Evolutionary conservation across 2,888 invertebrate species (phyloP), one percentile per base, ranked within the genome.

Genomic region (Dryobota labecula): DNA sequence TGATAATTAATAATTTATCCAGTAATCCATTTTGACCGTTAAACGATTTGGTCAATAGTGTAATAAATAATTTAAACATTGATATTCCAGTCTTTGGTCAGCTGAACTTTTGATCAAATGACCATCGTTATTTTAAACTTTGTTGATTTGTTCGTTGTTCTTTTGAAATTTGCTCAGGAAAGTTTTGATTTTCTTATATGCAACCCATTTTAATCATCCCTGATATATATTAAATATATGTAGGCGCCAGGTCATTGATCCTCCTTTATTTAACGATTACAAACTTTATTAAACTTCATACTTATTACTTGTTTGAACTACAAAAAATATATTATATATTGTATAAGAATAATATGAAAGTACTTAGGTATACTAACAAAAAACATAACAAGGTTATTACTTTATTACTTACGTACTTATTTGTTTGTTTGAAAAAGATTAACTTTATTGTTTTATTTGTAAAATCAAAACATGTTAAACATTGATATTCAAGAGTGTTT

Each of bases 201-300:
- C n/a, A n/a, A n/a, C n/a, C n/a, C 18, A 62, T 51, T 78, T 38
- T 56, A 75, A 78, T 61, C 41, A 75, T 47, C 24, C 2, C 11
- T 62, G 33, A 51, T 33, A 73, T 78, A 75, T 78, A 57, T 62
- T 27, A 56, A 47, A 41, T 45, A 0, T 20, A 18, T 47, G 51
- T 78, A 57, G 27, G 57, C 41, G 33, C 8, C 27, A 45, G 63
- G 51, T 79, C 41, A 47, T 7, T 58, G 33, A 47, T 11, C 45
- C 20, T 2, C 41, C 57, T 57, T 20, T 63, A 33, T 53, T 58
- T 43, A 53, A 15, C 3, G 27, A 51, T n/a, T 78, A 45, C 30
- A 51, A 20, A 8, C n/a, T 49, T 49, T 53, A 30, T 64, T 49
- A 61, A 57, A 56, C 20, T 41, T 47, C 2, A 24, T 20, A 24